phyloP scores from a whole-genome alignment of 2,888 invertebrate species.

The Copidosoma aretas region DNA sequence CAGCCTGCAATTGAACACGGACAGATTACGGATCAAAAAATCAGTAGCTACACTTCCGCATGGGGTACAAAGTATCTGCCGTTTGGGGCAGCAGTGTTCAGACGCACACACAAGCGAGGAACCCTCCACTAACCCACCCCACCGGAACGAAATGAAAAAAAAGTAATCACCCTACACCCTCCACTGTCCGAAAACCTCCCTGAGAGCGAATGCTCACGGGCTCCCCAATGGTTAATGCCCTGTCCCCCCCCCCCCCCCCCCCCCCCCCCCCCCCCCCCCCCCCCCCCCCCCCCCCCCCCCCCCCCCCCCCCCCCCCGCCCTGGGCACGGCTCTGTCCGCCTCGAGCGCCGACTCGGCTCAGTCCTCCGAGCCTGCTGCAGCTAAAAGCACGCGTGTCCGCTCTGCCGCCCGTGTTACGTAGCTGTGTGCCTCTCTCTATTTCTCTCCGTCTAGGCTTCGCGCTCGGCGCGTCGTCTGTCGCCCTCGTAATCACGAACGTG shows the following conservation, averaged over 20 bases:
- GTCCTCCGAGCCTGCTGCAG: conserved; percentile 59
- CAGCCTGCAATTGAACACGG: too few relatives aligned
- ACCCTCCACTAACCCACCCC: neutral
- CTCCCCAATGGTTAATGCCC: neutral
- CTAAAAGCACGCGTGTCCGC: conserved; percentile 50
- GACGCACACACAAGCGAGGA: neutral
- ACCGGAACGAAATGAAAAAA: neutral
- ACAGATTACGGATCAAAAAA: too few relatives aligned
- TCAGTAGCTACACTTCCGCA: too few relatives aligned
- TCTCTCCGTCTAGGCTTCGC: neutral
- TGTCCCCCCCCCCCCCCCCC: too few relatives aligned
- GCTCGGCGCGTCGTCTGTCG: neutral
- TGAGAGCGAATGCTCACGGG: conserved; percentile 1
- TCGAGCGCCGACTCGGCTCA: conserved; percentile 58
- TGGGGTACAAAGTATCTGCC: too few relatives aligned
- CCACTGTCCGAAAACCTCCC: too few relatives aligned
- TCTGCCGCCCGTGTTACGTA: neutral
- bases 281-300: too few relatives aligned
- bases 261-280: too few relatives aligned
- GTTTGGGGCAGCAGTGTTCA: too few relatives aligned
- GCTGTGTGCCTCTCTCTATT: too few relatives aligned
- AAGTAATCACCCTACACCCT: too few relatives aligned
- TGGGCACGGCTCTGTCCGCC: conserved; percentile 54
- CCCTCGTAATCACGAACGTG: neutral
- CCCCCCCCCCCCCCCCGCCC: too few relatives aligned